These are phyloP conservation scores for Microtus richardsoni DNA, from an alignment of 2,113 vertebrate genomes.

Conservation along the genomic window DNA sequence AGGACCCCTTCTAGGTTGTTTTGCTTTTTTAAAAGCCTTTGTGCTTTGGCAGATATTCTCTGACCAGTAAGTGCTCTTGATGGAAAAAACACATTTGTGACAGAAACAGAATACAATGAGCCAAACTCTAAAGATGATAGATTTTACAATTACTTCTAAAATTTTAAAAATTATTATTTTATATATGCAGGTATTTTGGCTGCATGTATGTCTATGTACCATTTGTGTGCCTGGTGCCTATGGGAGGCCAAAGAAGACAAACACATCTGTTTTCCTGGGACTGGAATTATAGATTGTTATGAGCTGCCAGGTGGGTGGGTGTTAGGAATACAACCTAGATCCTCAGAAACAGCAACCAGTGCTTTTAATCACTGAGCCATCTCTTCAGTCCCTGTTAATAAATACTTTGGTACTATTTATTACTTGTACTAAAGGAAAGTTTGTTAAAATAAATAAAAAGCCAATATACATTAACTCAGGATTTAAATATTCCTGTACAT, in stretches of 20 bases:
- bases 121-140: neutral
- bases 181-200: neutral
- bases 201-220: too few relatives aligned
- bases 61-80: slow-evolving; percentile 5
- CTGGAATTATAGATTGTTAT: too few relatives aligned
- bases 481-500: slow-evolving; percentile 18
- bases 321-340: neutral
- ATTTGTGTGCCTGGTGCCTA: too few relatives aligned
- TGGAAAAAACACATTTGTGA: neutral
- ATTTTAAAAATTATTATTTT: neutral
- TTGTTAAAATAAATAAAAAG: slow-evolving; percentile 36
- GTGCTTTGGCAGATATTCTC: neutral
- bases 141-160: neutral
- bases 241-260: too few relatives aligned
- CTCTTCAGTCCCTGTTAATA: neutral
- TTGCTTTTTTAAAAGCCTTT: neutral
- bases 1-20: neutral
- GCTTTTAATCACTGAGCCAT: neutral
- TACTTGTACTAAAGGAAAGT: slow-evolving; percentile 16
- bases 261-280: too few relatives aligned
- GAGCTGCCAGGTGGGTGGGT: neutral
- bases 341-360: neutral
- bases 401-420: neutral
- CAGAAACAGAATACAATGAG: slow-evolving; percentile 6
- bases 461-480: slow-evolving; percentile 18